phyloP scores from a whole-genome alignment of 1,140 invertebrate species.

The Brachionus koreanus region DNA sequence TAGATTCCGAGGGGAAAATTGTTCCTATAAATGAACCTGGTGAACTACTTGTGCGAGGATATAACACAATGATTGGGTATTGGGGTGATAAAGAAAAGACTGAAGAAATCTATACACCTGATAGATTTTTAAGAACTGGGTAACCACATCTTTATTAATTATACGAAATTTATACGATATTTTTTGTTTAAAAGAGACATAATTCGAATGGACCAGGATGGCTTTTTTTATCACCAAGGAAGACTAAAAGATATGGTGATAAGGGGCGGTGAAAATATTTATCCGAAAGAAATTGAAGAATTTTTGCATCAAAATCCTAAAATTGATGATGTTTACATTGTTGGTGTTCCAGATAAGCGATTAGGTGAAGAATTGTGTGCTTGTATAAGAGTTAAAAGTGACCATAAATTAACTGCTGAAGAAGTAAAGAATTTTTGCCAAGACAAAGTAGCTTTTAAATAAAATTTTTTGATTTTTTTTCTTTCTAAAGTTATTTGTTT shows the following conservation, averaged over 20 bases:
- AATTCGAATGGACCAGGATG: slow-evolving; percentile 70
- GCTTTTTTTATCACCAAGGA: slow-evolving; percentile 75
- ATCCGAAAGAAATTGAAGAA: slow-evolving; percentile 77
- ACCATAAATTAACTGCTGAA: slow-evolving; percentile 57
- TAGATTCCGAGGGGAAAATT: slow-evolving; percentile 65
- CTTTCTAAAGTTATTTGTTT: slow-evolving; percentile 68
- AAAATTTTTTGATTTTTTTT: not conserved
- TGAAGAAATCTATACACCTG: slow-evolving; percentile 14
- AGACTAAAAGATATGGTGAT: slow-evolving; percentile 85
- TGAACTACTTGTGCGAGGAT: slow-evolving; percentile 78
- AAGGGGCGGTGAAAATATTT: slow-evolving; percentile 84
- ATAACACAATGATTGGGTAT: slow-evolving; percentile 76
- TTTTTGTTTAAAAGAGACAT: slow-evolving; percentile 77
- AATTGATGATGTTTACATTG: slow-evolving; percentile 57
- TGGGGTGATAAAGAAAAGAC: slow-evolving; percentile 72
- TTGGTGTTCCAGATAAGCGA: slow-evolving; percentile 67
- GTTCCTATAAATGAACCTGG: slow-evolving; percentile 73
- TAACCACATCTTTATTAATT: not conserved
- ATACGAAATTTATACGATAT: too few species aligned
- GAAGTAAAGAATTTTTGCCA: slow-evolving; percentile 29
- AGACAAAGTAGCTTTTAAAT: slow-evolving; percentile 16
- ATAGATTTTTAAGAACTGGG: slow-evolving; percentile 34
- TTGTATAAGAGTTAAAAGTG: slow-evolving; percentile 65
- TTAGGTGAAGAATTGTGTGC: slow-evolving; percentile 81
- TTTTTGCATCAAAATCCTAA: slow-evolving; percentile 72